Evolutionary conservation across 2,888 invertebrate genomes (phyloP).

Genomic region (Polydrusus tereticollis): DNA sequence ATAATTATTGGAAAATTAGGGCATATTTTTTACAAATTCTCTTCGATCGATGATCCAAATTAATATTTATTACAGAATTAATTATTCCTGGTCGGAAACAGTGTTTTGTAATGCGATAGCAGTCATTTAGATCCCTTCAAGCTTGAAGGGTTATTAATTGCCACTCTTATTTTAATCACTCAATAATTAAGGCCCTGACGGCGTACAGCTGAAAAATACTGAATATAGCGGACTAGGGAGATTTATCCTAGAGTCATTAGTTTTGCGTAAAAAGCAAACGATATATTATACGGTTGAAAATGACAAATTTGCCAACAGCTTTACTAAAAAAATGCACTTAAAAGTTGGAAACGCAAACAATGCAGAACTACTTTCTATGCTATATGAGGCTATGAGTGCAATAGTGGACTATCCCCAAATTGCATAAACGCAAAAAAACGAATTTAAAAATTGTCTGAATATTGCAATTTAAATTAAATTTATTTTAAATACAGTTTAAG

Average conservation of each 20-base stretch:
- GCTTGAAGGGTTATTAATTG: conserved; percentile 31
- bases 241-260: neutral
- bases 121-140: conserved; percentile 21
- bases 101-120: conserved; percentile 23
- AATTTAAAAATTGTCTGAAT: too few species aligned
- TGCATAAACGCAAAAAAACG: too few species aligned
- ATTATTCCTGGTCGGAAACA: conserved; percentile 29
- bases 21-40: neutral
- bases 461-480: too few species aligned
- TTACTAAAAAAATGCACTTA: too few species aligned
- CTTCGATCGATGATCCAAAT: neutral
- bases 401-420: too few species aligned
- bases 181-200: conserved; percentile 1
- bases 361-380: too few species aligned
- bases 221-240: neutral
- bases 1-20: neutral
- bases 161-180: conserved; percentile 28
- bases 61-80: conserved; percentile 19
- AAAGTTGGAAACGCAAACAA: too few species aligned
- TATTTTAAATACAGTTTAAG: too few species aligned
- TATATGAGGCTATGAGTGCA: too few species aligned
- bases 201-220: conserved; percentile 1
- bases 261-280: too few species aligned
- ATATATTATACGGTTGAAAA: too few species aligned
- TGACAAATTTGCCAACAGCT: too few species aligned